phyloP scores from a whole-genome alignment of 1,140 invertebrate species.

The Ceratosolen solmsi region DNA sequence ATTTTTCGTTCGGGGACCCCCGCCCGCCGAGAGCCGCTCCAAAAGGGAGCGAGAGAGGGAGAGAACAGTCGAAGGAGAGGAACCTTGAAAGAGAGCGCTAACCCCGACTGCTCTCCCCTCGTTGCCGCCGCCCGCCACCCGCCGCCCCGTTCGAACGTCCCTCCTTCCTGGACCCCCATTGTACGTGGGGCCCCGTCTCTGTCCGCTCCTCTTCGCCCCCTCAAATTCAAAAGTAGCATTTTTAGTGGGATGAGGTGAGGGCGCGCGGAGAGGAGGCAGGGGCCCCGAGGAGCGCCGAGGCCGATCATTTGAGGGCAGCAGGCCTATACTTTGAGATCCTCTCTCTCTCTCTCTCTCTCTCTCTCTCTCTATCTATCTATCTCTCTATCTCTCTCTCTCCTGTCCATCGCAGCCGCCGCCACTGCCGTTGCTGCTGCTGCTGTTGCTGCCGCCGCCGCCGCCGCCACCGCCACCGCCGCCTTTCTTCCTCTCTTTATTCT shows the following conservation, averaged over 20 bases:
- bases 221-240: constrained; percentile 44
- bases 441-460: constrained; percentile 24
- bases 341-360: constrained; percentile 31
- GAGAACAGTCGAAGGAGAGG: constrained; percentile 16
- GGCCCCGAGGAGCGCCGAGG: neutral
- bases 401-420: constrained; percentile 26
- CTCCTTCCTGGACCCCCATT: constrained; percentile 22
- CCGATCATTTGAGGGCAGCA: constrained; percentile 30
- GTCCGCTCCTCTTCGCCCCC: neutral
- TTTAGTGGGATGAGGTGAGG: constrained; percentile 10
- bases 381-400: constrained; percentile 9
- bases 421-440: too few relatives aligned
- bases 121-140: too few relatives aligned
- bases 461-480: too few relatives aligned
- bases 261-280: neutral
- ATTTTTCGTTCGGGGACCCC: constrained; percentile 25
- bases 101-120: constrained; percentile 49
- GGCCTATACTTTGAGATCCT: constrained; percentile 41
- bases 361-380: constrained; percentile 9
- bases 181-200: neutral
- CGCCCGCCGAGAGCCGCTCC: neutral
- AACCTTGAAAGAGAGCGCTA: constrained; percentile 58
- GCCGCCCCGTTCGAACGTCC: constrained; percentile 2
- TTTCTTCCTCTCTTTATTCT: constrained; percentile 32
- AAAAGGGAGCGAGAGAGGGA: neutral